Base-by-base conservation (phyloP, 1,140 invertebrate species). In the Listronotus bonariensis region DNA sequence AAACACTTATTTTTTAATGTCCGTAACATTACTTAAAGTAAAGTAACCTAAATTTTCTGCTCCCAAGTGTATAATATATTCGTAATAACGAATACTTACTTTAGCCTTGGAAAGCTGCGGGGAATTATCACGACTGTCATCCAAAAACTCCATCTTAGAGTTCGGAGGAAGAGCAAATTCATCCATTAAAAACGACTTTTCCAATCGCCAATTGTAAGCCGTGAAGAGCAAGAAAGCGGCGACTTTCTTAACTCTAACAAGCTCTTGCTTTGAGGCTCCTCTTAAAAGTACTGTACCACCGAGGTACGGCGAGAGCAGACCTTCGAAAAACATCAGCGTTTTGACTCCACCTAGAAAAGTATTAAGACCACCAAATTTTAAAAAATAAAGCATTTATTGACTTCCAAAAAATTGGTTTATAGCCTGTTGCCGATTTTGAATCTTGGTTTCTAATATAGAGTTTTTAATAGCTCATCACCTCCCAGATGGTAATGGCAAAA, bases 281-380 rank as follows among this genome's bases (percentile, higher is more conserved):
- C 94, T 85, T 0, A 99, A 76, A 7, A 97, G 76, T 32, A 99
- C 89, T 0, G 95, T 96, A 72, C 92, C 95, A 0, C 95, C 95
- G 0, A 96, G 82, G 70, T 93, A 86, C 1, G 90, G 86, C 75
- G 85, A 84, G 0, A 89, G 86, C 74, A 95, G 93, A 1, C 95
- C 93, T 80, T 98, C 96, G 70, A 99, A 91, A 68, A 93, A 92
- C 92, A 98, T 94, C 1, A 98, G 77, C 0, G 92, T 95, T 84
- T 97, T 98, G 3, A 80, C 76, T 41, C 83, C 75, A 78, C 83
- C 85, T 86, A 72, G 12, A 78, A 78, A 36, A 36, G 20, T 3
- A 26, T 26, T 26, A 26, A 26, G 2, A 26, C 5, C 5, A 3
- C 5, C 20, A 1, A 26, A 26, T 3, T 26, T 26, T 26, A 26